Evolutionary conservation across 2,888 invertebrate genomes (phyloP), one percentile per base, ranked within the genome.

Genomic region (Drosophila trichaetosa): DNA sequence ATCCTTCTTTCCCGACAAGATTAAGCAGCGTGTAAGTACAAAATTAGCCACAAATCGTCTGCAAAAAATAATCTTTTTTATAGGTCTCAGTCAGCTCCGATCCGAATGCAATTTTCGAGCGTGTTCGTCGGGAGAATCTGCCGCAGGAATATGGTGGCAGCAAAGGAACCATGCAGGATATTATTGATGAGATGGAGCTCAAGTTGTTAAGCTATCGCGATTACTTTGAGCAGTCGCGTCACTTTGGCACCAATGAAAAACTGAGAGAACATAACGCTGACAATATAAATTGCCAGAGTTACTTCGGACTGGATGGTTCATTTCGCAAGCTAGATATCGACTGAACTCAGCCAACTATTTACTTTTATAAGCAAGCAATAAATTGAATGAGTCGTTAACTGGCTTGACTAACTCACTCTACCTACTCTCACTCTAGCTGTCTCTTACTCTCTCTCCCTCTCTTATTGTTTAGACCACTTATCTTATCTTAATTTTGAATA

Each of bases 101-200:
- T 79, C 93, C 94, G 51, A 94, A 95, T 5, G 94, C 94, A 18
- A 92, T 96, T 73, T 95, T 94, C 81, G 93, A 95, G 76, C 87
- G 93, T 69, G 93, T 96, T n/a, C 95, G 95, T 0, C 94, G 94
- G 77, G 93, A 94, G 5, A 92, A 95, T 52, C 91, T 96, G 52
- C 96, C 96, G 0, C 91, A 89, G 11, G 96, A 96, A 87, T 96
- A 96, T 84, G 96, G 96, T 16, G 96, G 96, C 33, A 93, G 93
- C 29, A 94, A 94, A 60, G 94, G 94, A 79, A 93, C 94, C 59
- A 90, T 95, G 46, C 79, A 87, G 71, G 90, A 91, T 16, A 91
- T 93, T 13, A 82, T 89, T 10, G 71, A 82, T 8, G 68, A 82
- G n/a, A 93, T 93, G 93, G 91, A 91, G 60, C 72, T 65, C 2